phyloP scores from a whole-genome alignment of 2,113 vertebrate species.

The Notarius lentiginosus region DNA sequence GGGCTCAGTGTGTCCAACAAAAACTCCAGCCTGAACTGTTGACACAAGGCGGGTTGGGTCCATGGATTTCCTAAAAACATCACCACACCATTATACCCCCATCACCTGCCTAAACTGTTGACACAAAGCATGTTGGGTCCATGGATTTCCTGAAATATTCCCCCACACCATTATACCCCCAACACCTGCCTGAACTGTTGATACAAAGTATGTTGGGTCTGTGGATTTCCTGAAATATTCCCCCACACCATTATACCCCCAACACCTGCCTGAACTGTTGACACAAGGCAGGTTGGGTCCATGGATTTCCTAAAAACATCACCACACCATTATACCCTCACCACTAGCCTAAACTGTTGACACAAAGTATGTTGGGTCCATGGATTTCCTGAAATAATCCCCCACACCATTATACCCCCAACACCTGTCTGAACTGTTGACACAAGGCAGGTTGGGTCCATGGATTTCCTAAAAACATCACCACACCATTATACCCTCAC shows the following conservation, averaged over 20 bases:
- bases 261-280: background rate
- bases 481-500: background rate
- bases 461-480: background rate
- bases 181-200: background rate
- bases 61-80: no score
- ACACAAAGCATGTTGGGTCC: background rate
- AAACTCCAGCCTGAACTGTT: background rate
- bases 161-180: background rate
- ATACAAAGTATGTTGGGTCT: background rate
- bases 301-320: background rate
- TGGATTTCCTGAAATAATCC: background rate
- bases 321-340: no score
- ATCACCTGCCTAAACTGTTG: background rate
- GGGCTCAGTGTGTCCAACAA: background rate
- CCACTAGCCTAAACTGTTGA: background rate
- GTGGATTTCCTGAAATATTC: background rate
- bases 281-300: background rate
- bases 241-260: background rate
- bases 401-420: background rate
- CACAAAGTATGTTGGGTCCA: background rate
- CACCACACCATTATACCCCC: background rate
- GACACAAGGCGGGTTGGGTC: no score
- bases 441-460: background rate
- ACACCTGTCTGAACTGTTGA: background rate
- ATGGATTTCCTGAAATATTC: background rate